Base-by-base conservation (phyloP, 2,888 invertebrate species). In the Cheilosia urbana region DNA sequence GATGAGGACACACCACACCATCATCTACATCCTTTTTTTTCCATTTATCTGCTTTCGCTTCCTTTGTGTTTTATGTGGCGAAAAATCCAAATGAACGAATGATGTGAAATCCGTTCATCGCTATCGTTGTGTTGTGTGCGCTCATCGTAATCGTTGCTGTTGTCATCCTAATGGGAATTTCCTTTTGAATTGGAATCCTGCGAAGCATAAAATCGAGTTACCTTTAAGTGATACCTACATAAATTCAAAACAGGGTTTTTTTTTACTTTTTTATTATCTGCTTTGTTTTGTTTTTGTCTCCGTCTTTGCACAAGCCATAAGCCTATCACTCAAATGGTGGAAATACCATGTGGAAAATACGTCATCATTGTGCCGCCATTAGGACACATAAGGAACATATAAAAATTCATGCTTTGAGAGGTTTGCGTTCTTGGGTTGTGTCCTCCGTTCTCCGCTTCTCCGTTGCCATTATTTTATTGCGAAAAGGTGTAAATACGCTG, bases 151-250 rank as follows among this genome's bases (percentile, higher is more conserved):
- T 81, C 72, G 85, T 57, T 76, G 72, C 72, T 85, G 72, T 85
- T 85, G 85, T 85, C 85, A 72, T 85, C 60, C 76, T 81, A 85
- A 85, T 85, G 81, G 81, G 85, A 81, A 85, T 85, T 85, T 85
- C 81, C 81, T 85, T 71, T 77, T 49, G 71, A 85, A 85, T 85
- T 85, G 76, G 81, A 81, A 81, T 76, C 57, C 76, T 81, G 57
- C 85, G 85, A 85, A 85, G 81, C 85, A 81, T 85, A 63, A 85
- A 85, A 85, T 85, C 85, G 76, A 85, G 85, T 85, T 85, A 85
- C 72, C 85, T 72, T 81, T 77, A 81, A 85, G 81, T 85, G 85
- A 81, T 85, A 80, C 62, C 80, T 55, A 55, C 63, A 69, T 63
- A 63, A 63, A 78, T 55, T 63, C 55, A 27, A 69, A 37, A 49